Conservation (phyloP, 2,797 vertebrate species). For the Craterocephalus amniculus region DNA sequence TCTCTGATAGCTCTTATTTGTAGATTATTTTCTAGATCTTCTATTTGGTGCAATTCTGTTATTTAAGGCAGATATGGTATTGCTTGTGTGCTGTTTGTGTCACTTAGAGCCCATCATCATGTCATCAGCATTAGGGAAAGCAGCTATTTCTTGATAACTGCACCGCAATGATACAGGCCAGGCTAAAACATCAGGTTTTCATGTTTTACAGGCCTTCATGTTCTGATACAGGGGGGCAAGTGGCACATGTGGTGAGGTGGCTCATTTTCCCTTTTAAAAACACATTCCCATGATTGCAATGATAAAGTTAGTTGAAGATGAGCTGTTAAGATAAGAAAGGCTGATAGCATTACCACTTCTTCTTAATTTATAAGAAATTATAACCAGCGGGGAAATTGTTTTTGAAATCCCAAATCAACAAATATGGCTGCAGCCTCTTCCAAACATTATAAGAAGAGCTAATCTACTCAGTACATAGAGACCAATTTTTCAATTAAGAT, state of each 20-base stretch:
- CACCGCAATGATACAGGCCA: conserved; percentile 19
- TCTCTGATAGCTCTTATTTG: conserved; percentile 6
- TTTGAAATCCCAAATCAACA: not conserved
- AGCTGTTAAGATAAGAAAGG: not conserved
- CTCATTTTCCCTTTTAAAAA: not conserved
- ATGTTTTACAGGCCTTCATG: conserved; percentile 7
- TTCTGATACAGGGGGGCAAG: not conserved
- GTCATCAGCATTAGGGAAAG: conserved; percentile 19
- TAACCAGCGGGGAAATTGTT: not conserved
- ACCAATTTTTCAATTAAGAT: not conserved
- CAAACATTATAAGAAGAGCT: not conserved
- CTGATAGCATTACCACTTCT: not conserved
- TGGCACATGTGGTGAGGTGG: not conserved
- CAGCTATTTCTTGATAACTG: conserved; percentile 17
- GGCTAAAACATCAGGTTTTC: conserved; percentile 5
- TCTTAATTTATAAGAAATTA: not conserved
- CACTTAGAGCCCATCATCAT: not conserved
- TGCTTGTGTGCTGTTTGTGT: conserved; percentile 1
- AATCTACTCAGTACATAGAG: not conserved
- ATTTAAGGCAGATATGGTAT: not conserved
- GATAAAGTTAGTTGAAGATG: not conserved
- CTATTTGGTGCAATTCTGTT: not conserved
- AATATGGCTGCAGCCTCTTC: not conserved
- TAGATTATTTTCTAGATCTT: not conserved
- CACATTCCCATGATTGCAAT: not conserved